Base-by-base conservation (phyloP, 2,797 vertebrate species). In the Danio aesculapii region DNA sequence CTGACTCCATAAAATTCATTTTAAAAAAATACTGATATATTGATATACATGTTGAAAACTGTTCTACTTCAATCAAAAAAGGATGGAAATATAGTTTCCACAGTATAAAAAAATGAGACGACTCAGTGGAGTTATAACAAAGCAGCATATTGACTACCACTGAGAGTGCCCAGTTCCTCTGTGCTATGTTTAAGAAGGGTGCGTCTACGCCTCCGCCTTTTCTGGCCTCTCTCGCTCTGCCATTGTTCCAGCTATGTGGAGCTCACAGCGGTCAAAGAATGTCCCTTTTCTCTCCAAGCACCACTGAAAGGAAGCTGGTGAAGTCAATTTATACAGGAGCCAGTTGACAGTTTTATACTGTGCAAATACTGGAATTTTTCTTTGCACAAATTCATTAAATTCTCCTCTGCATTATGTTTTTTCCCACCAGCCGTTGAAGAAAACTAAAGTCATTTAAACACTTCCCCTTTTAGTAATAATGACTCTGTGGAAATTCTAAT, bases 211-310 rank as follows among this genome's bases (percentile, higher is more conserved):
- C 62, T 53, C 46, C 52, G 41, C 70, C 50, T n/a, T 30, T 39
- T 69, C 55, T 61, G 57, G 19, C 57, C 70, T 50, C 43, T 59
- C 70, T 17, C 47, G 52, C 72, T 55, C 17, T 76, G 16, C 71
- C 70, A 84, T 86, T 85, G 81, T 86, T 84, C 39, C 53, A 61
- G 75, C 52, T 61, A 63, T 64, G 76, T 69, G 47, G 75, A 80
- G 79, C 80, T 79, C 75, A 66, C 55, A 73, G 69, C 63, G 71
- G 43, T 57, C 55, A 79, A 83, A 87, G 86, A 88, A 86, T 86
- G 81, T 71, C 71, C 57, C 83, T 84, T 84, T 85, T 88, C 84
- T 86, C 61, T 76, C 53, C 61, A 57, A 58, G 83, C 73, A 52
- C 57, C 49, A 68, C 50, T 61, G 68, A 75, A 74, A 77, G 63